Evolutionary conservation across 2,888 invertebrate genomes (phyloP).

Genomic region (Agrotis segetum): DNA sequence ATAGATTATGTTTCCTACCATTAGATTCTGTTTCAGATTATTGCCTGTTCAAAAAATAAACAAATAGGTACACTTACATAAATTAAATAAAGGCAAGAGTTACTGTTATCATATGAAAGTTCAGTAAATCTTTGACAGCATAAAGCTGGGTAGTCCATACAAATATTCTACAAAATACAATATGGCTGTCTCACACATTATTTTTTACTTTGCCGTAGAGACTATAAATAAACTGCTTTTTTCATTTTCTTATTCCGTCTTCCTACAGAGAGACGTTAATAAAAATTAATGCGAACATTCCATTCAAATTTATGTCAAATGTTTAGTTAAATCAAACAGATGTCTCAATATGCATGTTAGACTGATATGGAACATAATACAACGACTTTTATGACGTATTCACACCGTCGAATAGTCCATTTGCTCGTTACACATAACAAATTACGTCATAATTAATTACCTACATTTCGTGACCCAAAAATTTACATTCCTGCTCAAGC

Average conservation of each 20-base stretch:
- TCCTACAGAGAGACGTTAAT: constrained; percentile 57
- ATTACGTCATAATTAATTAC: constrained; percentile 70
- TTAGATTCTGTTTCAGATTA: neutral
- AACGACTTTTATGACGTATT: constrained; percentile 62
- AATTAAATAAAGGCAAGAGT: constrained; percentile 18
- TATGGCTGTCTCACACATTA: constrained; percentile 54
- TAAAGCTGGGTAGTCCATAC: constrained; percentile 48
- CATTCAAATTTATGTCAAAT: constrained; percentile 59
- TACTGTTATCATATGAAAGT: constrained; percentile 31
- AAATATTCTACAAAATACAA: constrained; percentile 50
- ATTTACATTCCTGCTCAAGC: constrained; percentile 64
- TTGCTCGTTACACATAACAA: constrained; percentile 69
- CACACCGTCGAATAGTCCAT: constrained; percentile 70
- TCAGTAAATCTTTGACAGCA: constrained; percentile 38
- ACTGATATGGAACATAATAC: constrained; percentile 50
- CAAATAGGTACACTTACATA: constrained; percentile 1
- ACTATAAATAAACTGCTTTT: constrained; percentile 58
- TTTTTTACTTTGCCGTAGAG: constrained; percentile 51
- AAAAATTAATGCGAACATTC: constrained; percentile 66
- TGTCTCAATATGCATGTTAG: constrained; percentile 49
- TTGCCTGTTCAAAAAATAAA: neutral
- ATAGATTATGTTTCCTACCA: neutral
- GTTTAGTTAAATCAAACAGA: constrained; percentile 62
- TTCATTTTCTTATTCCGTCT: constrained; percentile 48
- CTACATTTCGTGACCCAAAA: constrained; percentile 68